Evolutionary conservation across 2,888 invertebrate species (phyloP), one percentile per base, ranked within the genome.

Genomic region (Tipula lateralis): DNA sequence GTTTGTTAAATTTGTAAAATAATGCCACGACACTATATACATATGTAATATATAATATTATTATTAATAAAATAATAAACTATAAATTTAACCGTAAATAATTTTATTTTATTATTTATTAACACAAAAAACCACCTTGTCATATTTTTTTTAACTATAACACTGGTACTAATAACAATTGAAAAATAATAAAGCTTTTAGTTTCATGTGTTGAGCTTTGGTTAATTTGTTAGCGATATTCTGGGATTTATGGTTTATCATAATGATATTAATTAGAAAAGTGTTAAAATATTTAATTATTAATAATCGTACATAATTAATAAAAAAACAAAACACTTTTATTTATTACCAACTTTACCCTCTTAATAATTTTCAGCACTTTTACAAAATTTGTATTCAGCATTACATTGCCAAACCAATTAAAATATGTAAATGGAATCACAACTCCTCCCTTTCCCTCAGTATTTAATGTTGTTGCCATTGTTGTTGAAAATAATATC

Each of bases 91-190:
- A 66, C 66, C 66, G 66, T 19, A 66, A 66, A 66, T 24, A 24
- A 66, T 66, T 24, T 24, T 66, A 24, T 66, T 66, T 66, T 66
- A 66, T 50, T 50, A 50, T 66, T 66, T 66, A 66, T 66, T 66
- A 66, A 66, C 66, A 66, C 24, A 66, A 66, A 66, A 44, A 66
- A 24, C 66, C 66, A 66, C 66, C 66, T 66, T 66, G 66, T 66
- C 66, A 66, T 3, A 66, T 24, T 24, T 50, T 50, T n/a, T 50
- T 50, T 50, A 1, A 50, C 50, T 19, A 9, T 32, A n/a, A 44
- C 50, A 19, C 50, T 0, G 4, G 16, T 5, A 44, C n/a, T 44
- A 44, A 44, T 19, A 66, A 66, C 24, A 24, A 66, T 66, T 66
- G 66, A 66, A 66, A 24, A 24, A 9, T 66, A 66, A 66, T 66